phyloP scores from a whole-genome alignment of 2,797 vertebrate genomes.

The Gallinago nigripennis region DNA sequence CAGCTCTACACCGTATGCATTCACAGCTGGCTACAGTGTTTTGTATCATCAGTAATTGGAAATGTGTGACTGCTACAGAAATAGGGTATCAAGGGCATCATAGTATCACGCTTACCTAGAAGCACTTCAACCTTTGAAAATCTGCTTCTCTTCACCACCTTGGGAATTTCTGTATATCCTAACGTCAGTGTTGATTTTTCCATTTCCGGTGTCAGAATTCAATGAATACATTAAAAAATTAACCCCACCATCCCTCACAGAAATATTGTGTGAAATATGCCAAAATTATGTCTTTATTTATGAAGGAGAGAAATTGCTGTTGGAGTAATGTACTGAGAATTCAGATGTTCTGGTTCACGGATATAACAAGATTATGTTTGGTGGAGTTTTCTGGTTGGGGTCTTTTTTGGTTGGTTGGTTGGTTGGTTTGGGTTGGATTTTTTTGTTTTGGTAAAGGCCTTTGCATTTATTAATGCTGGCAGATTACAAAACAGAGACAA shows the following conservation, averaged over 20 bases:
- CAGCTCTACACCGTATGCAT: not conserved
- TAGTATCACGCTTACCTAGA: not conserved
- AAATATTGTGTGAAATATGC: not conserved
- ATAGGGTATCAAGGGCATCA: not conserved
- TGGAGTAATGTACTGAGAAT: not conserved
- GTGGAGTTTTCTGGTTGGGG: fast-evolving
- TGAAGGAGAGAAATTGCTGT: not conserved
- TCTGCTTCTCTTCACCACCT: not conserved
- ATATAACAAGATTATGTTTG: not conserved
- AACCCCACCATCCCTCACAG: not conserved
- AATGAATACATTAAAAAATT: not conserved
- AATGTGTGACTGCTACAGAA: not conserved
- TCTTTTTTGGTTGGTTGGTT: not conserved
- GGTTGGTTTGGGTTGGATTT: not conserved
- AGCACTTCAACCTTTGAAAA: not conserved
- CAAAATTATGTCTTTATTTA: not conserved
- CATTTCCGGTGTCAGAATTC: not conserved
- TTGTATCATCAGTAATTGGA: not conserved
- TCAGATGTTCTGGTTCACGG: not conserved
- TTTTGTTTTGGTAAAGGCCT: not conserved
- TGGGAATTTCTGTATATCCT: not conserved
- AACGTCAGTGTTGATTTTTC: not conserved
- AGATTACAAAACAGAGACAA: not conserved
- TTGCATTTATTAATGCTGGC: not conserved
- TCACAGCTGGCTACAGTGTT: not conserved